Base-by-base conservation (phyloP, 2,888 invertebrate species). In the Euphydryas editha region DNA sequence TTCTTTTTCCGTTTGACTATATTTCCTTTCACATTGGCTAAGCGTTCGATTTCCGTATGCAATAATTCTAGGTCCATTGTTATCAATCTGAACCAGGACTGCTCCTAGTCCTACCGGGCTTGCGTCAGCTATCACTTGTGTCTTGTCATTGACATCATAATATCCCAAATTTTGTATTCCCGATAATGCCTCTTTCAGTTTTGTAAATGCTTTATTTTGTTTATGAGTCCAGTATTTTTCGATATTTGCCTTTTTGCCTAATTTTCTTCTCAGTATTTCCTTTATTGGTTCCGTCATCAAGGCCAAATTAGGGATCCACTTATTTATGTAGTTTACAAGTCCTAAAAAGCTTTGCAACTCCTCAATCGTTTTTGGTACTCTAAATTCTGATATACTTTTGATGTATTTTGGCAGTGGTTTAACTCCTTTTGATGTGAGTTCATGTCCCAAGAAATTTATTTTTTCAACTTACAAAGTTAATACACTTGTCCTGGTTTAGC, bases 1-100 rank as follows among this genome's bases (percentile, higher is more conserved):
- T 42, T 75, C 76, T 58, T 78, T 76, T 39, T 77, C 76, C 0
- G 78, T 76, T 61, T 77, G 77, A 44, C 76, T 65, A 21, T 76
- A 76, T 13, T 64, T 63, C 0, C 68, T 39, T 62, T 74, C 76
- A 36, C 63, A 65, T 0, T 59, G 44, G 0, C 49, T 70, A 0
- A 74, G 47, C 0, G 68, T 74, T 1, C 65, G 62, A 49, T 74
- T 72, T 0, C 76, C 78, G 18, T 63, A 77, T 1, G 72, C 76
- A 44, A 78, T 76, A 4, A 76, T 68, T 7, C 75, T 18, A 0
- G 73, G 70, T 3, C 72, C 74, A 1, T 67, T 57, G 5, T 30
- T 18, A 51, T 62, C 42, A n/a, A 21, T 51, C 24, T 72, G 72
- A 0, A 69, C 36, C 13, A 71, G 24, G 0, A 72, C 66, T 11